phyloP scores from a whole-genome alignment of 2,113 vertebrate species.

The Boulengerochromis microlepis region DNA sequence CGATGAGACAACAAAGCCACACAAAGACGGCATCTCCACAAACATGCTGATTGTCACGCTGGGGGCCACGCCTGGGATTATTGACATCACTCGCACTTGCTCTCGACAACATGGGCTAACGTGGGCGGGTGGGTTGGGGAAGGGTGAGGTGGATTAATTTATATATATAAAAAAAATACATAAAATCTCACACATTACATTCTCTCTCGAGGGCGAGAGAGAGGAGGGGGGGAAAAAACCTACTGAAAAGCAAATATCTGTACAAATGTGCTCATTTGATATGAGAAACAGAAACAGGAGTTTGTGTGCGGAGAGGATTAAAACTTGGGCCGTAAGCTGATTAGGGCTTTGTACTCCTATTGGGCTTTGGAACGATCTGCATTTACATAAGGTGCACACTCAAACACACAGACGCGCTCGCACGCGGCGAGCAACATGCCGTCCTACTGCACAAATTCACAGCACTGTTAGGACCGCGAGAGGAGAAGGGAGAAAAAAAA shows the following conservation, averaged over 20 bases:
- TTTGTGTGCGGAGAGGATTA: conserved; percentile 59
- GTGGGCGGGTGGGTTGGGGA: fast-evolving
- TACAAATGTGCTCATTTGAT: conserved; percentile 54
- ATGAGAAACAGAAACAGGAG: conserved; percentile 56
- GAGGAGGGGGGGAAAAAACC: fast-evolving
- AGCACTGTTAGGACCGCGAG: conserved; percentile 3
- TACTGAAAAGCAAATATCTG: conserved; percentile 44
- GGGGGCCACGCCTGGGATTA: neutral
- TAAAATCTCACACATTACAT: neutral
- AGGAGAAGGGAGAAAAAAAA: neutral
- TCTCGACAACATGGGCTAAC: neutral
- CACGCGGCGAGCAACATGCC: neutral
- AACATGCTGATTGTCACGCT: conserved; percentile 5
- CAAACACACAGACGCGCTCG: neutral
- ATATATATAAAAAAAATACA: neutral
- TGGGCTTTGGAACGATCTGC: conserved; percentile 53
- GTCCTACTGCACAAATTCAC: conserved; percentile 11
- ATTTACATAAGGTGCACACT: conserved; percentile 61
- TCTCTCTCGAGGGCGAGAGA: neutral
- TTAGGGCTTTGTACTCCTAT: conserved; percentile 62
- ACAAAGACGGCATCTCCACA: neutral
- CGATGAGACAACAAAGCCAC: neutral
- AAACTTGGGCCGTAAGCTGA: conserved; percentile 65
- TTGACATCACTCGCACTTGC: neutral
- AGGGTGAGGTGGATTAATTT: neutral